phyloP scores from a whole-genome alignment of 2,888 invertebrate genomes.

The Schizotus pectinicornis region DNA sequence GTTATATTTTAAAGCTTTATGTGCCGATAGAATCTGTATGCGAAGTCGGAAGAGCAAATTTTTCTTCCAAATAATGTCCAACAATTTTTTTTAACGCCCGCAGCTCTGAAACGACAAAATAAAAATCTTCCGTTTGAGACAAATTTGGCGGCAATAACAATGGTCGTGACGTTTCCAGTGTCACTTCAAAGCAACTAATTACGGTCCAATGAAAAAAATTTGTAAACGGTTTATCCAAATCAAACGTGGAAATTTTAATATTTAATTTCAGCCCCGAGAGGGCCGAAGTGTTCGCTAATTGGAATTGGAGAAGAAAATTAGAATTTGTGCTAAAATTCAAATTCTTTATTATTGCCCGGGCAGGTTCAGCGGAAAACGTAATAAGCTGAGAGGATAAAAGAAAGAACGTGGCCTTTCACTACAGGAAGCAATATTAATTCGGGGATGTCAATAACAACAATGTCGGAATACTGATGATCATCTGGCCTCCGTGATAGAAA shows the following conservation, averaged over 20 bases:
- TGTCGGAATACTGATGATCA: slow-evolving; percentile 37
- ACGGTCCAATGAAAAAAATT: slow-evolving; percentile 19
- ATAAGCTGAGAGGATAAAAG: slow-evolving; percentile 32
- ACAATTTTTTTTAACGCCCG: slow-evolving; percentile 17
- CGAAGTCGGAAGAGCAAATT: too few relatives aligned
- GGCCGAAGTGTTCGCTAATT: slow-evolving; percentile 18
- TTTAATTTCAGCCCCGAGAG: slow-evolving; percentile 9
- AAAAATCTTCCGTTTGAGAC: slow-evolving; percentile 34
- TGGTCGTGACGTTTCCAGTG: slow-evolving; percentile 34
- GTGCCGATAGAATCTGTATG: background rate
- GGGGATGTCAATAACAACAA: slow-evolving; percentile 41
- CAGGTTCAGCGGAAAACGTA: slow-evolving; percentile 15
- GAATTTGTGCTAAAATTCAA: slow-evolving; percentile 18
- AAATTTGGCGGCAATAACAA: slow-evolving; percentile 37
- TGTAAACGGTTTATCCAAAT: slow-evolving; percentile 13
- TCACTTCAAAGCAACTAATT: slow-evolving; percentile 26
- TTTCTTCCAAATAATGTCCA: too few relatives aligned
- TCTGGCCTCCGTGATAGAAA: slow-evolving; percentile 35
- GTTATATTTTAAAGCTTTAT: background rate
- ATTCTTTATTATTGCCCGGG: slow-evolving; percentile 18
- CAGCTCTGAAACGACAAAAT: slow-evolving; percentile 32
- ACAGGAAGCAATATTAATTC: slow-evolving; percentile 38
- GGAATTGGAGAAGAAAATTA: slow-evolving; percentile 18
- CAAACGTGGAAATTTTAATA: slow-evolving; percentile 25
- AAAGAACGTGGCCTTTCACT: slow-evolving; percentile 33